phyloP scores from a whole-genome alignment of 2,113 vertebrate genomes.

The Mixornis gularis region DNA sequence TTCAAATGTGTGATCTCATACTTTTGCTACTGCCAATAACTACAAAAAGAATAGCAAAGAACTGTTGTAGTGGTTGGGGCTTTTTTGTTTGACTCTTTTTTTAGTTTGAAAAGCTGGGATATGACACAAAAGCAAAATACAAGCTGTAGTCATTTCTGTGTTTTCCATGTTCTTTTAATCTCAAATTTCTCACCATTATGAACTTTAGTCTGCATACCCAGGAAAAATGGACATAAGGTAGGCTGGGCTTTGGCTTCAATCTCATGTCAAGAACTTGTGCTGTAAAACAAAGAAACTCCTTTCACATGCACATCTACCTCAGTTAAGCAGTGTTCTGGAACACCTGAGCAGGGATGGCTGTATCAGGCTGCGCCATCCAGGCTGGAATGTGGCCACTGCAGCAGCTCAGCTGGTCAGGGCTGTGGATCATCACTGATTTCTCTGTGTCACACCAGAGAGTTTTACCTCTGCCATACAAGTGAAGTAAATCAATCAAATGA shows the following conservation, averaged over 20 bases:
- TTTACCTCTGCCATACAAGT: background rate
- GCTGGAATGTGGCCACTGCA: background rate
- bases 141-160: background rate
- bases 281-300: background rate
- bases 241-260: background rate
- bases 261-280: background rate
- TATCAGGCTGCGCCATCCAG: background rate
- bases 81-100: background rate
- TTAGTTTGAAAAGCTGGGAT: background rate
- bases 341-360: background rate
- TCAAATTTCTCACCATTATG: background rate
- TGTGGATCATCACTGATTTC: background rate
- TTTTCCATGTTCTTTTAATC: background rate
- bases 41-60: background rate
- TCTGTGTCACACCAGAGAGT: background rate
- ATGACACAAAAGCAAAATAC: background rate
- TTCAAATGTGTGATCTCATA: background rate
- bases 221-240: background rate
- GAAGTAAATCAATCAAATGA: background rate
- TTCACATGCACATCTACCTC: background rate
- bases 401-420: background rate
- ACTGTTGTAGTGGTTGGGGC: background rate
- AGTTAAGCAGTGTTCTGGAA: background rate
- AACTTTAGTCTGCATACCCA: background rate
- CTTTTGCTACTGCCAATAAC: background rate